phyloP scores from a whole-genome alignment of 2,888 invertebrate genomes.

The Acanthosepion pharaonis region DNA sequence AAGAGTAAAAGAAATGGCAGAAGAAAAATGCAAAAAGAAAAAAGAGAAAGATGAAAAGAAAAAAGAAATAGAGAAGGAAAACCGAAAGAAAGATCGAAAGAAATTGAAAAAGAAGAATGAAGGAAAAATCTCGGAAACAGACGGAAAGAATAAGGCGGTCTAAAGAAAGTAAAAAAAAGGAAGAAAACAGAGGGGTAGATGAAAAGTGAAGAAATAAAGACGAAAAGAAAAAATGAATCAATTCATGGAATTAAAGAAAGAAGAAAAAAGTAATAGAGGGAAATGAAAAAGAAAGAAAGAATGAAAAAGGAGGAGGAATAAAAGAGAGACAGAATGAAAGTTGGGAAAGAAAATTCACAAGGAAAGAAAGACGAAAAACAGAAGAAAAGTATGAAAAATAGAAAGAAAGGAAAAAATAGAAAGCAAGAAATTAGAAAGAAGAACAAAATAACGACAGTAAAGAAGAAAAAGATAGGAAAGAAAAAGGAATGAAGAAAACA shows the following conservation, averaged over 20 bases:
- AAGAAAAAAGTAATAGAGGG: neutral
- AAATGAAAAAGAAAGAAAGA: neutral
- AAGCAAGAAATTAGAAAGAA: neutral
- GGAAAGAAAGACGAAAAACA: neutral
- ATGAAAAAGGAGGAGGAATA: neutral
- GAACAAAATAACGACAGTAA: neutral
- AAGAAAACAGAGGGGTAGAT: neutral
- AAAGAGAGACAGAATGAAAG: fast-evolving
- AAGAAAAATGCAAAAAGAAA: neutral
- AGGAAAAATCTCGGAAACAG: neutral
- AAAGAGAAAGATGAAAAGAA: neutral
- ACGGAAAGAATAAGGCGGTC: neutral
- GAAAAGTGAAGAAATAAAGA: neutral
- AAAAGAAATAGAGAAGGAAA: neutral
- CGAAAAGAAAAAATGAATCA: neutral
- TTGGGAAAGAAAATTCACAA: too few relatives aligned
- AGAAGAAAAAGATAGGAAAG: neutral
- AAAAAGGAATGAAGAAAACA: neutral
- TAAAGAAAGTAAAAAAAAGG: neutral
- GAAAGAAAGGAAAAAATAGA: neutral
- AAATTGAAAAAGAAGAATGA: neutral
- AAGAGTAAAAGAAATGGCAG: neutral
- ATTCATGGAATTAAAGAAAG: neutral
- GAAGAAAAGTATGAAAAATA: neutral
- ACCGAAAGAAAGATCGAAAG: too few relatives aligned